Evolutionary conservation across 2,888 invertebrate species (phyloP), one percentile per base, ranked within the genome.

Genomic region (Tribolium freemani): DNA sequence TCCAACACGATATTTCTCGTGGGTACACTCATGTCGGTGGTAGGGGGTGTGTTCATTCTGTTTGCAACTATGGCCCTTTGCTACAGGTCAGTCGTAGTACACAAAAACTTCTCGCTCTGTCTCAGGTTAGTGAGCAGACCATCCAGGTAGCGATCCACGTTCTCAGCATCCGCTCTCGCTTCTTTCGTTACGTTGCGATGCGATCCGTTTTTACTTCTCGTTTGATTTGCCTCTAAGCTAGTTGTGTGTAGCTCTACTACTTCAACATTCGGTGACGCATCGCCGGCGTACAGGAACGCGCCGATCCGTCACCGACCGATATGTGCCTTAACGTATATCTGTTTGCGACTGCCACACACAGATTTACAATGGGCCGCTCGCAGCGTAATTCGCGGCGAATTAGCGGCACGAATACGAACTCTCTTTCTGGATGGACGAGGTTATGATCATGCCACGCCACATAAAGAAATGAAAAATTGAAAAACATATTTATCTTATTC

Each of bases 31-130:
- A 96, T 97, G 93, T 96, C 96, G 91, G 96, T 96, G 92, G 96
- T 97, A 93, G 97, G 96, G 93, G 96, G 96, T 92, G 97, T 97
- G 92, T 97, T 97, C 94, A 93, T 97, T 91, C 93, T 96, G 92
- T 97, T 97, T 93, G 96, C 97, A 91, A 94, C 96, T 92, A 94
- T 97, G 94, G 97, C 97, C 91, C 94, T 97, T 92, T 97, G 97
- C 95, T 97, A 97, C 95, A 96, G 96, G 96, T 96, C 96, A 95
- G 96, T 96, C 93, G 96, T 96, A 94, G 96, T 96, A 93, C 95
- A 96, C 95, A 95, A 95, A 95, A 96, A 95, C 94, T 94, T 95
- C 95, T 95, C 94, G 94, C 94, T 95, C 93, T 96, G 96, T 93
- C 94, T 96, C 94, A 96, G 96, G 96, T 96, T 95, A 96, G 96